Evolutionary conservation across 2,888 invertebrate genomes (phyloP).

Genomic region (Pollenia griseotomentosa): DNA sequence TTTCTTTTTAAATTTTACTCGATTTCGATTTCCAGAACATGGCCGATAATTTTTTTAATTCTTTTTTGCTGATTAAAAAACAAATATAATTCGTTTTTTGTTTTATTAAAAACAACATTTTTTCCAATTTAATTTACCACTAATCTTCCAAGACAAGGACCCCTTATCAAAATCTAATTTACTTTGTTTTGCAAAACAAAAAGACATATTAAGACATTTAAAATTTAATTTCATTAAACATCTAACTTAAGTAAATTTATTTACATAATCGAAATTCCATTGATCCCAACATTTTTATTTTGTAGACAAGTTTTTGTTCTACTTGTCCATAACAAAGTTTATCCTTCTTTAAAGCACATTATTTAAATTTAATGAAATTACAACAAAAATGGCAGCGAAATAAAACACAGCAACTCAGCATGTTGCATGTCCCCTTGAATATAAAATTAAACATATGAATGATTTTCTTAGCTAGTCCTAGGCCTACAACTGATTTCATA

Average conservation of each 20-base stretch:
- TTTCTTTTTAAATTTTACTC: too few species aligned
- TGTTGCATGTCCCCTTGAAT: slow-evolving; percentile 47
- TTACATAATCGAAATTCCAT: neutral
- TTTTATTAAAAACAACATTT: too few species aligned
- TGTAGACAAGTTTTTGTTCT: neutral
- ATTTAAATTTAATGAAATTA: slow-evolving; percentile 28
- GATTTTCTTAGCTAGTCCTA: neutral
- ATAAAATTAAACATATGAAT: slow-evolving; percentile 25
- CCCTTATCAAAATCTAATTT: too few species aligned
- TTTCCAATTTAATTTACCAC: too few species aligned
- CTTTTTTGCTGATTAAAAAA: too few species aligned
- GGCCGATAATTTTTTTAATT: too few species aligned
- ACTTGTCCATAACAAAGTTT: slow-evolving; percentile 11
- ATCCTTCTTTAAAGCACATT: neutral
- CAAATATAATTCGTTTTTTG: too few species aligned
- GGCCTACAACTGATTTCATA: slow-evolving; percentile 33
- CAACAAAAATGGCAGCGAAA: neutral
- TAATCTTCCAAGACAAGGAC: too few species aligned
- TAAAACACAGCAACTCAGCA: slow-evolving; percentile 56
- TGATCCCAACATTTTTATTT: slow-evolving; percentile 18
- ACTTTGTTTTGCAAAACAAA: too few species aligned
- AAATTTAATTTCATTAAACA: slow-evolving; percentile 2
- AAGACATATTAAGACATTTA: neutral
- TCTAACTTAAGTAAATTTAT: neutral
- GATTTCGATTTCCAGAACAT: too few species aligned